A percentile compares a stretch with the other conserved stretches of the same genome.
phyloP scores from a whole-genome alignment of 2,113 vertebrate species.

The Tachysurus vachellii region DNA sequence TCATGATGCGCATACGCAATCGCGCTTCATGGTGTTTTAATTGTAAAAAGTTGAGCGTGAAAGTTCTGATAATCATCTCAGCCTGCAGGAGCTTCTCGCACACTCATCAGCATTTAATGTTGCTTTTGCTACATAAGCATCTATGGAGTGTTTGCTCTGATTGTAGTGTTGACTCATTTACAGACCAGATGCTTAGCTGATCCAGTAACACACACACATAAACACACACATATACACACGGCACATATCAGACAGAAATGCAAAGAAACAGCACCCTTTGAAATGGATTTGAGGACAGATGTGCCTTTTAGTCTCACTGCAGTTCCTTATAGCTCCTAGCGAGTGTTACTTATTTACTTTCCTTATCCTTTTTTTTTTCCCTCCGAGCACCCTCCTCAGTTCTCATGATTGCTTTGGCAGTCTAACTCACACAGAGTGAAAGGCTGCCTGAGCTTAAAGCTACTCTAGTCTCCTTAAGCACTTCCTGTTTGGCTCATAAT shows the following conservation, averaged over 20 bases:
- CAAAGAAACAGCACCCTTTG: background rate
- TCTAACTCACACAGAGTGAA: conserved; percentile 6
- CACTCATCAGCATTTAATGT: conserved; percentile 71
- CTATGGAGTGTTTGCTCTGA: conserved; percentile 59
- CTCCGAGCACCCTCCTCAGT: background rate
- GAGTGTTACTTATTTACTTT: background rate
- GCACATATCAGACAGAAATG: background rate
- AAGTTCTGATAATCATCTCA: conserved; percentile 50
- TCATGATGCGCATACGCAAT: background rate
- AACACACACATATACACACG: conserved; percentile 1
- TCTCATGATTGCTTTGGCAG: conserved; percentile 21
- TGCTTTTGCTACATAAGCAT: conserved; percentile 61
- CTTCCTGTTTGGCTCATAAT: conserved; percentile 34
- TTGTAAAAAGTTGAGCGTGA: background rate
- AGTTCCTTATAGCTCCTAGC: conserved; percentile 6
- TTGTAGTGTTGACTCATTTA: conserved; percentile 65
- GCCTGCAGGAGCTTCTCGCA: conserved; percentile 64
- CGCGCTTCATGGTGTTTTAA: background rate
- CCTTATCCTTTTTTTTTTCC: background rate
- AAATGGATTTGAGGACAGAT: background rate
- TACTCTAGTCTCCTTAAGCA: conserved; percentile 39
- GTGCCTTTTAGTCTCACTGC: background rate
- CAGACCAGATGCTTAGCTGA: conserved; percentile 41
- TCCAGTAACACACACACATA: conserved; percentile 11
- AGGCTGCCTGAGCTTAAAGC: conserved; percentile 33